Evolutionary conservation across 2,888 invertebrate species (phyloP).

Genomic region (Eristalis tenax): DNA sequence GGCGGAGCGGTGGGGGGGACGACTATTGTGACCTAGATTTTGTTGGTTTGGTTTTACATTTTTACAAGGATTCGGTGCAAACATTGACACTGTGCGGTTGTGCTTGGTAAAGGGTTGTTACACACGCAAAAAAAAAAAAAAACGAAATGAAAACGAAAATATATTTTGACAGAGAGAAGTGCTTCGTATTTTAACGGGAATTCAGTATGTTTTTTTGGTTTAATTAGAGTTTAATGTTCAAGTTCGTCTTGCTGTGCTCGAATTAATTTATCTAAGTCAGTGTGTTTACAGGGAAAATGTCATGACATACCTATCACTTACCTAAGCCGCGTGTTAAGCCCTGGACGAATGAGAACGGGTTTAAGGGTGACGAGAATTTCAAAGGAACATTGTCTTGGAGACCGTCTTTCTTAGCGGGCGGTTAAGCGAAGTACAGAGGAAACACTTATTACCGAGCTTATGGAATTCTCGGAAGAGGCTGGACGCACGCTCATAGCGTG

Average conservation of each 20-base stretch:
- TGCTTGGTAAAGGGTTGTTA: conserved; percentile 37
- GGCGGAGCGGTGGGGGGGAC: neutral
- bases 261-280: neutral
- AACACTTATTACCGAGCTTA: no score
- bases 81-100: conserved; percentile 65
- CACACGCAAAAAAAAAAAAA: conserved; percentile 4
- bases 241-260: no score
- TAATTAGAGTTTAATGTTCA: neutral
- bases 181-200: neutral
- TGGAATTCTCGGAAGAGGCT: no score
- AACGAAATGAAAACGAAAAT: neutral
- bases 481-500: no score
- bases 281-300: no score
- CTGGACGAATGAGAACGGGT: no score
- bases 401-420: no score
- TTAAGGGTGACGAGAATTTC: no score
- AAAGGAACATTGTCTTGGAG: no score
- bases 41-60: neutral
- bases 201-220: neutral
- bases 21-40: conserved; percentile 41
- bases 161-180: neutral
- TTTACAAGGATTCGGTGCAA: conserved; percentile 42
- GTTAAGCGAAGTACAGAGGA: no score
- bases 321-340: no score
- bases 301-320: no score